Evolutionary conservation across 1,140 invertebrate species (phyloP).

Genomic region (Zaprionus davidi): DNA sequence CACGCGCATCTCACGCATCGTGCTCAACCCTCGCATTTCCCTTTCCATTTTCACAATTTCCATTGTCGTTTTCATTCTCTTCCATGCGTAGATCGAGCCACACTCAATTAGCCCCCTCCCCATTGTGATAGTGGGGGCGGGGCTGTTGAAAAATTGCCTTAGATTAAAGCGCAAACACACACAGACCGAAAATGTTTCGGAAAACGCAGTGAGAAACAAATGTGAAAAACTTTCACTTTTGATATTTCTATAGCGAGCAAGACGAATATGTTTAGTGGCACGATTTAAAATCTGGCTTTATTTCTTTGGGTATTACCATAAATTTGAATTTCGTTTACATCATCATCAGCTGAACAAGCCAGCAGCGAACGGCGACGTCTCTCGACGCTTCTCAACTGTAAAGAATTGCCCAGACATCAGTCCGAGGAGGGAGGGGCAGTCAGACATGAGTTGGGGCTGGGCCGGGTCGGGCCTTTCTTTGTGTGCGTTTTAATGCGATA

Average conservation of each 20-base stretch:
- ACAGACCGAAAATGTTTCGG: conserved; percentile 27
- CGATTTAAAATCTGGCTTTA: conserved; percentile 56
- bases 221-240: conserved; percentile 71
- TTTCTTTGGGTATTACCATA: conserved; percentile 62
- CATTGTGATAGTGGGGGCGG: background rate
- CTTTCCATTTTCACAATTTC: background rate
- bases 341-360: conserved; percentile 37
- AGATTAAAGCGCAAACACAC: conserved; percentile 44
- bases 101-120: background rate
- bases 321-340: conserved; percentile 72
- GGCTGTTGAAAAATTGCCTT: conserved; percentile 52
- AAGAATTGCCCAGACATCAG: conserved; percentile 44
- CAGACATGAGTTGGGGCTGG: background rate
- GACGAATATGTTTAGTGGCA: conserved; percentile 58
- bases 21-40: background rate
- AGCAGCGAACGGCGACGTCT: conserved; percentile 24
- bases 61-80: conserved; percentile 10
- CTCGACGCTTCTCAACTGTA: conserved; percentile 41
- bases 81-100: conserved; percentile 1
- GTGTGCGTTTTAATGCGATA: conserved; percentile 58
- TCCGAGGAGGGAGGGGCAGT: background rate
- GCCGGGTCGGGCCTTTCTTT: conserved; percentile 46
- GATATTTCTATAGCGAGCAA: conserved; percentile 52
- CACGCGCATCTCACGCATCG: background rate
- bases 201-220: conserved; percentile 59